Conservation (phyloP, 37 sponge, comb jelly and placozoan genomes). For the Ianthella basta region DNA sequence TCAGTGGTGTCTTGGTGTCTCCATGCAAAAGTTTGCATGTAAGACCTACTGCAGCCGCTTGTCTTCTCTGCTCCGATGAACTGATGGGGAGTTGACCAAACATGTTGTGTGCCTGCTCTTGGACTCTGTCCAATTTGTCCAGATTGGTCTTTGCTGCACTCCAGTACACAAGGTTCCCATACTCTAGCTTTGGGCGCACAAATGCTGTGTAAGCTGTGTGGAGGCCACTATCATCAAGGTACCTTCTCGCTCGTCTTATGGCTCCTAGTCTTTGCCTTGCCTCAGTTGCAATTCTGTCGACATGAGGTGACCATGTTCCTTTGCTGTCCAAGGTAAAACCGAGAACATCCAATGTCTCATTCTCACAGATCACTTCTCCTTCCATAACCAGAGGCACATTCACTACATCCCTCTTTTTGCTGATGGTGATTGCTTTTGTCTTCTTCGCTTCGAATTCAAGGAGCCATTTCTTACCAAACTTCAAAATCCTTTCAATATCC, state of each 20-base stretch:
- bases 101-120: constrained; percentile 1
- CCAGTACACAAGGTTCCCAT: neutral
- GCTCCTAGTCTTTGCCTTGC: constrained; percentile 19
- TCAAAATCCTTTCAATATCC: neutral
- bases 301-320: neutral
- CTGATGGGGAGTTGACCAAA: constrained; percentile 7
- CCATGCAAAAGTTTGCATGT: constrained; percentile 8
- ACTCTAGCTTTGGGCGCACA: neutral
- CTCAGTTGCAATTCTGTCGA: neutral
- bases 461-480: constrained; percentile 1
- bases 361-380: neutral
- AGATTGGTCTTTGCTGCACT: neutral
- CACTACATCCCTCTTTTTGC: too few species aligned
- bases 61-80: neutral
- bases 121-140: constrained; percentile 3
- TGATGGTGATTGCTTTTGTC: constrained; percentile 24
- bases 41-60: neutral
- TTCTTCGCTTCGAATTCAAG: neutral
- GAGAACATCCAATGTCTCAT: constrained; percentile 2
- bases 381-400: constrained; percentile 2
- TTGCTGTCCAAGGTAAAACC: constrained; percentile 20
- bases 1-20: constrained; percentile 7
- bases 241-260: neutral
- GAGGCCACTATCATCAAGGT: neutral
- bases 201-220: constrained; percentile 9